Base-by-base conservation (phyloP, 64 coral and sea anemone genomes). In the Montipora efflorescens region DNA sequence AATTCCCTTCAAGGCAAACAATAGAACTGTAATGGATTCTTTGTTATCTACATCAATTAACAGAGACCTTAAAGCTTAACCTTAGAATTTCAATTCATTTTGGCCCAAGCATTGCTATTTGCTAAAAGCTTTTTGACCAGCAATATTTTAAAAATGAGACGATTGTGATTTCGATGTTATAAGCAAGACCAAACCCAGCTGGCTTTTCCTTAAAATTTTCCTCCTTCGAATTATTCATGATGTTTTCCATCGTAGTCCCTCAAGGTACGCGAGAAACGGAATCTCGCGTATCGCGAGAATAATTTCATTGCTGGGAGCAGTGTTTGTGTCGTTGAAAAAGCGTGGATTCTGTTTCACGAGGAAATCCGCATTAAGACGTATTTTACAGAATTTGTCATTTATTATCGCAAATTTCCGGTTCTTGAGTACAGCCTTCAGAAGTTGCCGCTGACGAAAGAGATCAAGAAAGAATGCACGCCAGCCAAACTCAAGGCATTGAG, bases 81-180 rank as follows among this genome's bases (percentile, higher is more conserved):
- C 82, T 84, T 47, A 19, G 45, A 48, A 43, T 15, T 45, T 16
- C 43, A 84, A 47, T 84, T 84, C 11, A 66, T 48, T 20, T 69
- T 68, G 14, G 59, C 46, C 61, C 13, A 43, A 15, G n/a, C 10
- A 48, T 48, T 84, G 62, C 80, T 84, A 62, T 47, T 48, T 48
- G 62, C 43, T 84, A 84, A 84, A 84, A 84, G 82, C 82, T 69
- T 68, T 84, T 69, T 84, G 82, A 84, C 61, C 49, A 84, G 6
- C 11, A 84, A 67, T 84, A 47, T 48, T 84, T 84, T 49, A 47
- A 14, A 4, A 64, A 14, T 12, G 13, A 12, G 14, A 12, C 8
- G 6, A 3, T 57, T 57, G 53, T 57, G 53, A 57, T 57, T 1
- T 57, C 53, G 5, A 64, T 64, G 13, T 36, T 36, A 36, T 36